These are phyloP conservation scores for Pseudomugil gertrudae DNA, from an alignment of 2,797 vertebrate species.

Conservation along the genomic window DNA sequence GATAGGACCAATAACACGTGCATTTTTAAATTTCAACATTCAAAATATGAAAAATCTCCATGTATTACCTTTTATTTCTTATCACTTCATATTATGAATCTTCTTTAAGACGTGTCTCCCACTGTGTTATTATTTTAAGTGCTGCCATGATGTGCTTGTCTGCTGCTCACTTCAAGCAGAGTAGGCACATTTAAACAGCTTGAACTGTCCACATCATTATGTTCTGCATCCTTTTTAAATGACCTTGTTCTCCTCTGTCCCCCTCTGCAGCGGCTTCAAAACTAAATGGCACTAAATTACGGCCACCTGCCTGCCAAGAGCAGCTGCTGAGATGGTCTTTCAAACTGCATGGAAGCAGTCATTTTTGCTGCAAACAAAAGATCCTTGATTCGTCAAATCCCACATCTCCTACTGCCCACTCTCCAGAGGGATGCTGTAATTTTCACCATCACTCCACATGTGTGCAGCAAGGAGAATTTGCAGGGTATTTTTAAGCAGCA, in stretches of 20 bases:
- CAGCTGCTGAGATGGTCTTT: conserved; percentile 45
- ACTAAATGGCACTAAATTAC: conserved; percentile 71
- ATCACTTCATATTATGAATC: conserved; percentile 6
- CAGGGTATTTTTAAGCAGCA: conserved; percentile 2
- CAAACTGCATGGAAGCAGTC: conserved; percentile 55
- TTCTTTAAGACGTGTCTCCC: conserved; percentile 16
- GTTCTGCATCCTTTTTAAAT: conserved; percentile 66
- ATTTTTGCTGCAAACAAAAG: conserved; percentile 74
- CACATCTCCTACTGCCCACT: conserved; percentile 68
- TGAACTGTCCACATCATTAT: conserved; percentile 56
- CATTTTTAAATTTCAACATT: neutral
- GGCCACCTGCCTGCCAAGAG: conserved; percentile 52
- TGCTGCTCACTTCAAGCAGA: conserved; percentile 53
- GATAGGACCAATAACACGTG: neutral
- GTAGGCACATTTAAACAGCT: conserved; percentile 59
- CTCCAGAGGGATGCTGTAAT: conserved; percentile 72
- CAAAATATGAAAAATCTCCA: conserved; percentile 1
- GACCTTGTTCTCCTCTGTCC: conserved; percentile 61
- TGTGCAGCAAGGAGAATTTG: conserved; percentile 30
- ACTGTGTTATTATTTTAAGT: conserved; percentile 44
- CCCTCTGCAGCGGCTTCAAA: conserved; percentile 54
- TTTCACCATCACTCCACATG: conserved; percentile 65
- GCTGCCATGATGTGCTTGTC: conserved; percentile 53
- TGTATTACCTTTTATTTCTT: conserved; percentile 16
- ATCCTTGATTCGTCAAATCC: conserved; percentile 77